Base-by-base conservation (phyloP, 2,797 vertebrate genomes). In the Lithobates sylvaticus region DNA sequence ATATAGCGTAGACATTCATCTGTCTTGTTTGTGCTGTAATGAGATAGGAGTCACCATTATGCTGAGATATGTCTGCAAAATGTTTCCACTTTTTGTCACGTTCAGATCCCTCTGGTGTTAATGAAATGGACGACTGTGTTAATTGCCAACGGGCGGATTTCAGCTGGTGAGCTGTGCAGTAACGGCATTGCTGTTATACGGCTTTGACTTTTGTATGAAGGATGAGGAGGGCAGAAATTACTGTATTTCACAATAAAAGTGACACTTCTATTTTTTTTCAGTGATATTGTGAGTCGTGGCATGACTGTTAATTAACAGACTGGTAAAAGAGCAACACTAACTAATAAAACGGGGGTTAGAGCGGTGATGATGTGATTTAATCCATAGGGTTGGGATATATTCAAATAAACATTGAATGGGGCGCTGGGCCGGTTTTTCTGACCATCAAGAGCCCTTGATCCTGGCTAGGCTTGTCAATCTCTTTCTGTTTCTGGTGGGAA, bases 11-110 rank as follows among this genome's bases (percentile, higher is more conserved):
- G 50, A 54, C 50, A 54, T 54, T 54, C 15, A 54, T 54, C 50
- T 54, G 50, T 5, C 50, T 54, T 54, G 16, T 54, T 54, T 18
- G 50, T 18, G 67, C 8, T 13, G 26, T 29, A 27, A 29, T 68
- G 67, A 68, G 26, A 68, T 29, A 67, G 12, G 67, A 27, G 13
- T 5, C n/a, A 6, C 9, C 67, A 68, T 68, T 68, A 68, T 0
- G 27, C 67, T 68, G 29, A 32, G 13, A 68, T 27, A 15, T 68
- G 67, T 68, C 26, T 68, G 29, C 67, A 68, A 68, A 68, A 27
- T 68, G 67, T 68, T 68, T 54, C 26, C 26, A 68, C 10, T 68
- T 68, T 68, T 68, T 68, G 65, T 68, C 65, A 68, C 29, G 18
- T 68, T 68, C 10, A 5, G 27, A 68, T 15, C 67, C 29, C 23